Base-by-base conservation (phyloP, 2,797 vertebrate genomes). In the Bradypus variegatus region DNA sequence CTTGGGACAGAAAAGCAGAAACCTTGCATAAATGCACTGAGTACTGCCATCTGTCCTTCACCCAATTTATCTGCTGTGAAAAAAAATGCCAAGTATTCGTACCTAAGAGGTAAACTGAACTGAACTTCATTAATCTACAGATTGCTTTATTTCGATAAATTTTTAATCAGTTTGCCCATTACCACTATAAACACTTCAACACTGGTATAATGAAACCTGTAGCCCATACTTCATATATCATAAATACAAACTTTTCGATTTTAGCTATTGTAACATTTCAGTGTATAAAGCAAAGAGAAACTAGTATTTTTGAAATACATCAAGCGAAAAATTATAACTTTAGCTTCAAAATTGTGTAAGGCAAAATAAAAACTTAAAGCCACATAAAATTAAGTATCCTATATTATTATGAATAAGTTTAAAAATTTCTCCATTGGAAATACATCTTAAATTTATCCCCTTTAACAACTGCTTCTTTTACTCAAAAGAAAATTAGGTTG, bases 141-240 rank as follows among this genome's bases (percentile, higher is more conserved):
- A 73, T 5, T 87, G 45, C 55, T 53, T 48, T 93, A 80, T 93
- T 96, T 94, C 82, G 72, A 93, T 92, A 95, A 88, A 94, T 90
- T 94, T 91, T 91, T 75, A 89, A 93, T 91, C 92, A 96, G 96
- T 93, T 94, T 9, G 4, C 75, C 94, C 89, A 86, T 80, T 94
- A 95, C 81, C 64, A 62, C 6, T 7, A 62, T 75, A 64, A 83
- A 3, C 19, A 93, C 86, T 69, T 72, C 76, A 83, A 31, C 64
- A 88, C 10, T 27, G 12, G 80, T n/a, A 85, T 69, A 91, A 94
- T 89, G 64, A 81, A n/a, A 29, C 69, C 36, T 60, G 48, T 50
- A 81, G 72, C 60, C 69, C 78, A 84, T 87, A 50, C 93, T 92
- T 90, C 83, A 94, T 88, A 96, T 90, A 88, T 86, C 62, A 93